Base-by-base conservation (phyloP, 2,797 vertebrate genomes). In the Acanthiza pusilla region DNA sequence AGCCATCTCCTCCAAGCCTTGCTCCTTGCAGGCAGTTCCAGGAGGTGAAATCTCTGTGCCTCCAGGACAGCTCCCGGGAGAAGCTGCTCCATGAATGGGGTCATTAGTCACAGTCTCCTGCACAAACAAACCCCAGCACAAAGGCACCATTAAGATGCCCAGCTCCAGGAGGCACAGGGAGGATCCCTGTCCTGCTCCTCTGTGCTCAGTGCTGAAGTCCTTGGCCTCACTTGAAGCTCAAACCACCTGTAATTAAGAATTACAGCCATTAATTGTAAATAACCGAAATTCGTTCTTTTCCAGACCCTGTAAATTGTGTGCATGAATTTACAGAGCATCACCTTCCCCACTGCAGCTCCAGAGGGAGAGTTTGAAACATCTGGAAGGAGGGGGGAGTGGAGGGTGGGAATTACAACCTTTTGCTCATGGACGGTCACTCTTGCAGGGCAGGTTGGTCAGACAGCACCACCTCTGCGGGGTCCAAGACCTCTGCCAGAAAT, bases 381-480 rank as follows among this genome's bases (percentile, higher is more conserved):
- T 32, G 8, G 15, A 50, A 42, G 43, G 38, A 85, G 7, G 4
- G 2, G 11, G 16, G 9, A 70, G 29, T 9, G 25, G 15, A 62
- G 8, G 15, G 19, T 20, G 18, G 1, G 3, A 34, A 74, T 8
- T 20, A 43, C 34, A 11, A 1, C 11, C 21, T n/a, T 36, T 60
- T 22, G 4, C 20, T 54, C 16, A 5, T 0, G 11, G 63, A 6
- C 27, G 2, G 29, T 66, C 30, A 6, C 15, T 61, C 50, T 13
- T 21, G 45, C 40, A 6, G 42, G 2, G 27, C 66, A 22, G 45
- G 42, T 4, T 30, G 67, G 5, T 51, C 34, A 30, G 50, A 7
- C 5, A n/a, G 32, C 50, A 51, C n/a, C 50, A 7, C 57, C 27
- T 26, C 68, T 0, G 0, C 3, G 43, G 5, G 1, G 2, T 8